Evolutionary conservation across 2,888 invertebrate species (phyloP).

Genomic region (Clostera curtula): DNA sequence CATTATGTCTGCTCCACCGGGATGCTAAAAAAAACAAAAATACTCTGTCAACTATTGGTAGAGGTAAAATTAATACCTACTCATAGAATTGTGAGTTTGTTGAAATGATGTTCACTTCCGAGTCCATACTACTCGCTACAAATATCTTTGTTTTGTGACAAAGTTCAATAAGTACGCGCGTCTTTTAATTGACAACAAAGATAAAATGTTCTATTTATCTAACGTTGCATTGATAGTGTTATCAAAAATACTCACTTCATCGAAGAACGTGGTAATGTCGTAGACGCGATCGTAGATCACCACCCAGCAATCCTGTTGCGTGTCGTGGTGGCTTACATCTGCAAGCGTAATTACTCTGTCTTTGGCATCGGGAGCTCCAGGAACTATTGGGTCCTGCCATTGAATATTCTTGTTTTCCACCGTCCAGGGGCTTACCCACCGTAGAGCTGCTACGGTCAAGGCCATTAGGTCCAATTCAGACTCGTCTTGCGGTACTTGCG

Average conservation of each 20-base stretch:
- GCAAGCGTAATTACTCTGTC: conserved; percentile 77
- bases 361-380: conserved; percentile 48
- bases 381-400: conserved; percentile 38
- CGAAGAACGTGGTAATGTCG: conserved; percentile 84
- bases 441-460: conserved; percentile 65
- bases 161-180: too few relatives aligned
- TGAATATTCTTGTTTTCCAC: conserved; percentile 34
- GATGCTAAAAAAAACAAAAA: conserved; percentile 76
- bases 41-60: not conserved
- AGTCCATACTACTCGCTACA: too few relatives aligned
- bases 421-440: conserved; percentile 60
- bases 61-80: not conserved
- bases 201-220: too few relatives aligned
- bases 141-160: too few relatives aligned
- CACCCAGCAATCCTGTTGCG: conserved; percentile 85
- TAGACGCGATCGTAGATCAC: conserved; percentile 91
- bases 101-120: not conserved
- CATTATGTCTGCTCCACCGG: conserved; percentile 88
- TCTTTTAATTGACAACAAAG: too few relatives aligned
- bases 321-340: conserved; percentile 86
- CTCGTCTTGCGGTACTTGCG: conserved; percentile 45
- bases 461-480: conserved; percentile 56
- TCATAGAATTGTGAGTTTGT: not conserved
- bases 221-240: too few relatives aligned
- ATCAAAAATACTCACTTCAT: conserved; percentile 79